phyloP scores from a whole-genome alignment of 2,888 invertebrate genomes.

The Platycheirus rosarum region DNA sequence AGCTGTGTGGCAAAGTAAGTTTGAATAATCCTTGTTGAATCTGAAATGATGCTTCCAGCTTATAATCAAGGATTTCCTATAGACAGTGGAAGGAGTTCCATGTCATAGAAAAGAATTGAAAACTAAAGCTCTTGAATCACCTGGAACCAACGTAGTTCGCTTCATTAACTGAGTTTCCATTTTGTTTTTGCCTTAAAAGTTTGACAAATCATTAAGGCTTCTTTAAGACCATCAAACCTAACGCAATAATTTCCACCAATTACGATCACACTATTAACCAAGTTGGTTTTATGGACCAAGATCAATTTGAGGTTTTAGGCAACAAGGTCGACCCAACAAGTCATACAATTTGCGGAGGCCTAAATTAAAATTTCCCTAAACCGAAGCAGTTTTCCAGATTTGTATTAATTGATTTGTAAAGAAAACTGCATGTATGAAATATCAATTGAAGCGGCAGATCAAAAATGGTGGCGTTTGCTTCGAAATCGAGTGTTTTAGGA shows the following conservation, averaged over 20 bases:
- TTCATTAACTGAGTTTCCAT: too few species aligned
- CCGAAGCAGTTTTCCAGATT: conserved; percentile 23
- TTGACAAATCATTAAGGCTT: too few species aligned
- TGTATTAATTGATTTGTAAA: conserved; percentile 34
- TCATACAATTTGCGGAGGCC: conserved; percentile 21
- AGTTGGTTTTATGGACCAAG: conserved; percentile 2
- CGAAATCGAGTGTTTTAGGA: neutral
- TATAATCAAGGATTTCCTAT: too few species aligned
- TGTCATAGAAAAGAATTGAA: too few species aligned
- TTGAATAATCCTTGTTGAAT: too few species aligned
- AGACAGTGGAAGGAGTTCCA: too few species aligned
- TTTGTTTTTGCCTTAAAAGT: too few species aligned
- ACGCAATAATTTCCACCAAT: neutral
- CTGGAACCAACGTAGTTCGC: too few species aligned
- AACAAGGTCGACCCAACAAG: conserved; percentile 34
- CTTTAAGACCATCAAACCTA: neutral
- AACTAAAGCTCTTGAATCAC: too few species aligned
- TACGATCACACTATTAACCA: conserved; percentile 2
- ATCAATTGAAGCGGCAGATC: neutral
- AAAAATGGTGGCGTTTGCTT: conserved; percentile 1
- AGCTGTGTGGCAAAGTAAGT: neutral
- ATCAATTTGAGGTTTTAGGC: conserved; percentile 16
- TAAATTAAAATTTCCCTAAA: conserved; percentile 5
- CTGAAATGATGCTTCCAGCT: too few species aligned
- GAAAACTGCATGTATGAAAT: neutral